These are phyloP conservation scores for Tineola bisselliella DNA, from an alignment of 2,888 invertebrate genomes.

Conservation along the genomic window DNA sequence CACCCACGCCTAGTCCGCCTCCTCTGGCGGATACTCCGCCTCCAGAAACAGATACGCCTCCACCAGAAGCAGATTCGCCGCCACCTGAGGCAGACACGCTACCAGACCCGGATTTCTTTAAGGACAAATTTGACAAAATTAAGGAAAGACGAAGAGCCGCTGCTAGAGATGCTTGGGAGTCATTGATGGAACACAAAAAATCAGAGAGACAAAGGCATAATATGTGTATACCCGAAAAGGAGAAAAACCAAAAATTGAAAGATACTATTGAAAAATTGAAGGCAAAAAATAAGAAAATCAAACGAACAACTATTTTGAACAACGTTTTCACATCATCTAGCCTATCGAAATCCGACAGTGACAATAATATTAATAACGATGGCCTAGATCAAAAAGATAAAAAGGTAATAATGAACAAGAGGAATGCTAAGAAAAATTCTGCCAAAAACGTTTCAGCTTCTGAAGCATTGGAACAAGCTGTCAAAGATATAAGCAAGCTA, in stretches of 20 bases:
- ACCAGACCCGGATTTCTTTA: constrained; percentile 49
- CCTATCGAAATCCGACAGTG: constrained; percentile 21
- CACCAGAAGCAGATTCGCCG: constrained; percentile 17
- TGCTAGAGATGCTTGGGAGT: constrained; percentile 55
- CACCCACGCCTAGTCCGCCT: constrained; percentile 46
- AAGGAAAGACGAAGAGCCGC: constrained; percentile 69
- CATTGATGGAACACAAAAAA: constrained; percentile 54
- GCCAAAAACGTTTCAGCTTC: constrained; percentile 69
- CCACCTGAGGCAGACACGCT: constrained; percentile 27
- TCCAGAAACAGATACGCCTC: constrained; percentile 29
- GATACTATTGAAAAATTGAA: constrained; percentile 73
- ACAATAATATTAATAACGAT: constrained; percentile 28
- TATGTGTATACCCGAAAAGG: constrained; percentile 45
- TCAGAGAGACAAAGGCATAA: constrained; percentile 45
- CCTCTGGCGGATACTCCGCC: constrained; percentile 22
- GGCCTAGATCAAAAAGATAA: constrained; percentile 28
- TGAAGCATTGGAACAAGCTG: constrained; percentile 70
- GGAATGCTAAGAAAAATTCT: constrained; percentile 46
- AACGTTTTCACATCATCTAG: constrained; percentile 35
- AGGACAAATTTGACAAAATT: constrained; percentile 71
- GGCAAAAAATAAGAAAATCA: constrained; percentile 69
- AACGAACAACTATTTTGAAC: constrained; percentile 41
- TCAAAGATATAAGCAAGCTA: constrained; percentile 91
- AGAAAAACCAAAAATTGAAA: constrained; percentile 59
- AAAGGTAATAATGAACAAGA: constrained; percentile 29